Percentiles rank a stretch among this genome's conserved stretches.
phyloP scores from a whole-genome alignment of 2,797 vertebrate genomes.

The Antennarius maculatus region DNA sequence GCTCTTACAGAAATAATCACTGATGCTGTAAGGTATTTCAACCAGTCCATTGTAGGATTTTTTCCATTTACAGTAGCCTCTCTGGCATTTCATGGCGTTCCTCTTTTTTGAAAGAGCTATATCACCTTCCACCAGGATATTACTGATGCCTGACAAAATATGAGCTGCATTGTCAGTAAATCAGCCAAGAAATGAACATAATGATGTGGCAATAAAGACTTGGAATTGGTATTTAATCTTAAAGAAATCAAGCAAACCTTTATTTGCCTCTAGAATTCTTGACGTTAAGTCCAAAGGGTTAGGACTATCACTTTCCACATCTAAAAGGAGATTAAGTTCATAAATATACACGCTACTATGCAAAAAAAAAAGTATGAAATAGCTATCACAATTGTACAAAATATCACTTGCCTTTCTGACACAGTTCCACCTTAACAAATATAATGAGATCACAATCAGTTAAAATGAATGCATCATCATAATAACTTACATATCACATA shows the following conservation, averaged over 20 bases:
- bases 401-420: conserved; percentile 13
- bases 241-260: conserved; percentile 1
- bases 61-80: conserved; percentile 26
- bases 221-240: not conserved
- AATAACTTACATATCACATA: not conserved
- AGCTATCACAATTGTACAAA: not conserved
- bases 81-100: conserved; percentile 41
- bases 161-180: not conserved
- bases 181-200: not conserved
- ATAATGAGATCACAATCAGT: not conserved
- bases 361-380: not conserved
- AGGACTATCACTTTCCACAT: not conserved
- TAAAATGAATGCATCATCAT: not conserved
- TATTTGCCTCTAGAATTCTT: conserved; percentile 37
- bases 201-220: not conserved
- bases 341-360: not conserved
- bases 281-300: conserved; percentile 5
- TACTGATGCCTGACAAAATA: not conserved
- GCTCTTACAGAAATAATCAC: conserved; percentile 31
- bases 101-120: conserved; percentile 9
- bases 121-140: conserved; percentile 23
- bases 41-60: conserved; percentile 35
- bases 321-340: conserved; percentile 7
- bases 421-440: conserved; percentile 1
- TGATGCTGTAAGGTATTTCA: conserved; percentile 39